Conservation (phyloP, 2,113 vertebrate species). For the Pampusana beccarii region DNA sequence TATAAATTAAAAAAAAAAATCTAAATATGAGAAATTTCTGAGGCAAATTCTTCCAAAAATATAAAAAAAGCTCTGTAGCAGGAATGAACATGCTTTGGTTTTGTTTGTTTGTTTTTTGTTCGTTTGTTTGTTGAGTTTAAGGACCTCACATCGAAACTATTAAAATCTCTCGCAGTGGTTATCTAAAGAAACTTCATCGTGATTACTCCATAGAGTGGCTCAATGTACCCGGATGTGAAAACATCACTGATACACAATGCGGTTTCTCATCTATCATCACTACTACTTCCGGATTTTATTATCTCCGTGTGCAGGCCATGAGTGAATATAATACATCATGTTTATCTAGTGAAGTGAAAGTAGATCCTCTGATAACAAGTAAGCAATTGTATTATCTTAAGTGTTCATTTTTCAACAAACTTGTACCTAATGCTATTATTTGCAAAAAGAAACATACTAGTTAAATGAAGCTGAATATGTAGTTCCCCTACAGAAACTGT, state of each 20-base stretch:
- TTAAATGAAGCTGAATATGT: background rate
- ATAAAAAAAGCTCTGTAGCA: background rate
- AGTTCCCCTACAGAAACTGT: background rate
- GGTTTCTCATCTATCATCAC: background rate
- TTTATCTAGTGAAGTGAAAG: conserved; percentile 52
- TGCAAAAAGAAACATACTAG: background rate
- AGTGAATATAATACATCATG: conserved; percentile 30
- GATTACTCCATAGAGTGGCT: conserved; percentile 35
- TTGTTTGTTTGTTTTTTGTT: too few relatives aligned
- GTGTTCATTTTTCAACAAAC: background rate
- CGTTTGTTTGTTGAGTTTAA: background rate
- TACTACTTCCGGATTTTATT: background rate
- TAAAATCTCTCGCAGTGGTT: conserved; percentile 47
- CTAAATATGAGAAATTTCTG: background rate
- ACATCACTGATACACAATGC: conserved; percentile 30
- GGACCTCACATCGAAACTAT: background rate
- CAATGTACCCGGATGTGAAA: conserved; percentile 34
- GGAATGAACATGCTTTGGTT: background rate
- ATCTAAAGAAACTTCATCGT: background rate
- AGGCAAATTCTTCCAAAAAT: background rate
- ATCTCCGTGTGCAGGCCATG: conserved; percentile 56
- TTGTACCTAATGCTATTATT: background rate
- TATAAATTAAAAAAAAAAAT: background rate
- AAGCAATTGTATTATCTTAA: background rate
- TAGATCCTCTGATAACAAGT: conserved; percentile 48